Conservation (phyloP, 2,888 invertebrate species). For the Seira sanloemensis region DNA sequence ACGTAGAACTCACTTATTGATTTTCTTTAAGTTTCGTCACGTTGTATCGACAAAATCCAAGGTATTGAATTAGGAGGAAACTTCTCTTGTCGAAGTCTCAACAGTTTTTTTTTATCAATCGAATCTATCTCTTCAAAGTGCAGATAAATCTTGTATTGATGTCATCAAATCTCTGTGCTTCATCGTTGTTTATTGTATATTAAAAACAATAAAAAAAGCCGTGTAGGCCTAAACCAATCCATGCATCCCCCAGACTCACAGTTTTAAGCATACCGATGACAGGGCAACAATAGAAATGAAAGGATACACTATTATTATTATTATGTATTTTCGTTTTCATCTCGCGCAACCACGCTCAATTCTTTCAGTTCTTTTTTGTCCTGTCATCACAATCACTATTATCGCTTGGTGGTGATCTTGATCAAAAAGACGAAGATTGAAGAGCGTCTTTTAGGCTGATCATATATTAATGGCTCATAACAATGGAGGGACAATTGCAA, state of each 20-base stretch:
- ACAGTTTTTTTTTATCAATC: not conserved
- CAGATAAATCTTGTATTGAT: too few species aligned
- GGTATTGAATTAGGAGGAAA: not conserved
- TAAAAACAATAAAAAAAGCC: not conserved
- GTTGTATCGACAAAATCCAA: not conserved
- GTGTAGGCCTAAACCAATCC: not conserved
- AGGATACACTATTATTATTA: too few species aligned
- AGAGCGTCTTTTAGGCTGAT: not conserved
- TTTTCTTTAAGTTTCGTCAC: not conserved
- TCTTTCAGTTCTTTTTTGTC: not conserved
- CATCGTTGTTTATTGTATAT: too few species aligned
- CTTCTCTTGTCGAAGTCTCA: not conserved
- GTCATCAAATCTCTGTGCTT: too few species aligned
- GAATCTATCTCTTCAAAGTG: too few species aligned
- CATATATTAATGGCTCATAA: constrained; percentile 8
- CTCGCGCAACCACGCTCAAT: not conserved
- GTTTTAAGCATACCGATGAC: not conserved
- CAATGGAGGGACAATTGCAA: not conserved
- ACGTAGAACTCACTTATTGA: not conserved
- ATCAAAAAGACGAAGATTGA: not conserved
- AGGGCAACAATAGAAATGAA: not conserved
- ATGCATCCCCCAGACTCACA: not conserved
- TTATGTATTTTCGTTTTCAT: not conserved
- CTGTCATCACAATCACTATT: not conserved
- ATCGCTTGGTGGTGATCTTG: constrained; percentile 5